phyloP scores from a whole-genome alignment of 2,113 vertebrate species.

The Muntiacus reevesi region DNA sequence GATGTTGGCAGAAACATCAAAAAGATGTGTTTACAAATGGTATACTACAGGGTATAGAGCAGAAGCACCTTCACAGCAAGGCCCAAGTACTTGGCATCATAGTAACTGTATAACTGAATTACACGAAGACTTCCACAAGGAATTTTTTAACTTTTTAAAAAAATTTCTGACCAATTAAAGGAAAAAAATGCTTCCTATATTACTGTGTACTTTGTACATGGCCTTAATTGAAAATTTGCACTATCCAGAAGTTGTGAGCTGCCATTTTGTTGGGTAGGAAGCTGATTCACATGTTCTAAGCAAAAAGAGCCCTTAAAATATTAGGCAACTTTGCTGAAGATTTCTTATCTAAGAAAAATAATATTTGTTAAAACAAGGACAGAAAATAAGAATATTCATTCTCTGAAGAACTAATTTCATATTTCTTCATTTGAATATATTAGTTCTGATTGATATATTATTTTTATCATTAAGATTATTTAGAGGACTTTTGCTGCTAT shows the following conservation, averaged over 20 bases:
- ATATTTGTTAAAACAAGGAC: conserved; percentile 55
- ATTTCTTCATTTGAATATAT: conserved; percentile 57
- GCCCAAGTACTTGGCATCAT: conserved; percentile 63
- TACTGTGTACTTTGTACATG: conserved; percentile 20
- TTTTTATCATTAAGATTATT: neutral
- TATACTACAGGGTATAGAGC: conserved; percentile 87
- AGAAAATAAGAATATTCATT: conserved; percentile 64
- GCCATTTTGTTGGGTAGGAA: conserved; percentile 38
- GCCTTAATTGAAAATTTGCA: conserved; percentile 31
- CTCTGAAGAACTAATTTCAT: conserved; percentile 56
- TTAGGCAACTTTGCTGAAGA: conserved; percentile 63
- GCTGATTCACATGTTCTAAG: conserved; percentile 11
- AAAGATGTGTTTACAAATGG: conserved; percentile 97
- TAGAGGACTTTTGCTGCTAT: neutral
- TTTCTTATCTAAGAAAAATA: conserved; percentile 58
- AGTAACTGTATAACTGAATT: conserved; percentile 72
- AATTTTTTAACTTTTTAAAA: conserved; percentile 49
- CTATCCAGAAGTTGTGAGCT: conserved; percentile 1
- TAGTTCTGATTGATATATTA: neutral
- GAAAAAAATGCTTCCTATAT: conserved; percentile 43
- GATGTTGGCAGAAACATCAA: conserved; percentile 98
- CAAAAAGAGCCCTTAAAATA: conserved; percentile 52
- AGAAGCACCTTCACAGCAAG: conserved; percentile 87
- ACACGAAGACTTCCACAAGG: conserved; percentile 56
- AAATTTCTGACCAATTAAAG: conserved; percentile 55